Evolutionary conservation across 2,888 invertebrate genomes (phyloP), one percentile per base, ranked within the genome.

Genomic region (Caenorhabditis sinica): DNA sequence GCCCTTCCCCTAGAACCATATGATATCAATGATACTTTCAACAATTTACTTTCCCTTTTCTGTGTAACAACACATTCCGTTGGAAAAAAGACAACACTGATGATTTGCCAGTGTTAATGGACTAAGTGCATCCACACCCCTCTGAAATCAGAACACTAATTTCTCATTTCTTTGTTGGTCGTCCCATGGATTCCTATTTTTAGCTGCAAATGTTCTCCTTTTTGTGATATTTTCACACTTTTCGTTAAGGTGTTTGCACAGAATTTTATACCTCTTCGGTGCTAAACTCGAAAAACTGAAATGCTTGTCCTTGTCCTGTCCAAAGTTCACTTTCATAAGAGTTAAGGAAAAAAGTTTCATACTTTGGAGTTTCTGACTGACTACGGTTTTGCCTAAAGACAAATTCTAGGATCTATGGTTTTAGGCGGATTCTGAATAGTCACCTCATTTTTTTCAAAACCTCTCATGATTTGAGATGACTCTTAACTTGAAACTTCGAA

Each of bases 21-120:
- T 80, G 79, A 79, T 65, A 79, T 71, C 71, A 51, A 25, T 79
- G 72, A 72, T 80, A 66, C 80, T 28, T 69, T 60, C 60, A 40
- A 69, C 36, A 40, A 69, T 40, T 76, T 51, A 53, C 63, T 66
- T 68, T 60, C 58, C 23, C 60, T 45, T 65, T 65, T 40, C 17
- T 49, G 65, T 80, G 65, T 71, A 79, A 79, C 45, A 43, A 15
- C 33, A 43, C 43, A 61, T 72, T 36, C 17, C n/a, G 15, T 66
- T n/a, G 25, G 23, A 23, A 53, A 11, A 0, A 36, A 51, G 30
- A 40, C 40, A 51, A 40, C 4, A 40, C 11, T 40, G 23, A 25
- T 40, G 56, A 30, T 15, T 9, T 56, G n/a, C 11, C 13, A 11
- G 9, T 40, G 40, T 45, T 30, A 58, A 2, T 30, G n/a, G 45